Base-by-base conservation (phyloP, 2,113 vertebrate genomes). In the Gallinago undulata region DNA sequence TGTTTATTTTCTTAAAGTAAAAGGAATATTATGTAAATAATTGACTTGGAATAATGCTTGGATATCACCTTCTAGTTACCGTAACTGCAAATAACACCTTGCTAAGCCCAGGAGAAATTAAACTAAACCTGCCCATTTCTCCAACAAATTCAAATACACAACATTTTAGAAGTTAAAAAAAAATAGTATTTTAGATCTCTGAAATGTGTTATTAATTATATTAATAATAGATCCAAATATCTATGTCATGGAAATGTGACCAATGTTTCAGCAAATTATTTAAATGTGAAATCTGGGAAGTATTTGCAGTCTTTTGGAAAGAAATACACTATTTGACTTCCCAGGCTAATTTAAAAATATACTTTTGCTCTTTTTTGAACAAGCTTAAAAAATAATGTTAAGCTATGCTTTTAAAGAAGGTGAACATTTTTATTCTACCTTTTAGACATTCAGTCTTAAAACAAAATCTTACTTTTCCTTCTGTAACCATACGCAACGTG, bases 401-500 rank as follows among this genome's bases (percentile, higher is more conserved):
- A 81, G 35, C 64, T 31, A 60, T 2, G 1, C 43, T 82, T 92
- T 84, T 64, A 78, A 86, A 88, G 27, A 80, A 93, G 64, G 60
- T 35, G 22, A 89, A 86, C 35, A 53, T 30, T 94, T 94, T 87
- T 90, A 78, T 93, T 94, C 94, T 78, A 60, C 43, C 48, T 94
- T 81, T 87, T 59, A 96, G 73, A 79, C 22, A 95, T 0, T 50
- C 33, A 93, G 62, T 62, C 45, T 96, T 90, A 93, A 94, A 96
- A 81, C 28, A 94, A 96, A 95, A 66, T 16, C 97, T 98, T 94
- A 99, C 99, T 98, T 99, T 99, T 94, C 99, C 99, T 96, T 99
- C 99, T 64, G 99, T 99, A 77, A 99, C 99, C 56, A 99, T 99
- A 56, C 99, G 98, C 84, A 99, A 98, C 1, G 99, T 99, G 97